Conservation (phyloP, 2,888 invertebrate species). For the Diplazon laetatorius region DNA sequence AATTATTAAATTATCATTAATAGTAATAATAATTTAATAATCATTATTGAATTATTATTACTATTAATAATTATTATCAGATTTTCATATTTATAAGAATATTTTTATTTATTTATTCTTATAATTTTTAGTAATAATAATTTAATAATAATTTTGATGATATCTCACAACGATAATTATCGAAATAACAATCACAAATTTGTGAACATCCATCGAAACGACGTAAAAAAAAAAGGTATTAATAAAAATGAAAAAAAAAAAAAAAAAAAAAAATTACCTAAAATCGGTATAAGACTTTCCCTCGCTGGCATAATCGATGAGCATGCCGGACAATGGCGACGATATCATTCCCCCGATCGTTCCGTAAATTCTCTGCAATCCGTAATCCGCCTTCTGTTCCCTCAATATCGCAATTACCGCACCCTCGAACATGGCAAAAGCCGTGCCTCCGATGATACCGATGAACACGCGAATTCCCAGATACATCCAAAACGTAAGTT, state of each 20-base stretch:
- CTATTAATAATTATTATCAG: background rate
- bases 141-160: too few relatives aligned
- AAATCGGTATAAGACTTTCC: conserved; percentile 89
- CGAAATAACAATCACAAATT: too few relatives aligned
- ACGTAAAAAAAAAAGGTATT: too few relatives aligned
- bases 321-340: conserved; percentile 89
- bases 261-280: conserved; percentile 83
- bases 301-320: conserved; percentile 89
- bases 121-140: too few relatives aligned
- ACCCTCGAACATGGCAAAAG: conserved; percentile 92
- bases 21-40: background rate
- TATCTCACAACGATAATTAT: too few relatives aligned
- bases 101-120: background rate
- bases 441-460: conserved; percentile 89
- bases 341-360: conserved; percentile 91
- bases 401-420: conserved; percentile 90
- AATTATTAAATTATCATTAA: conserved; percentile 42
- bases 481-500: conserved; percentile 89
- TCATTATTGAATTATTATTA: background rate
- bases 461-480: conserved; percentile 85
- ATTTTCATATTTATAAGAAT: background rate
- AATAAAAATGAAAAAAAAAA: background rate
- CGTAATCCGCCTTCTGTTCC: conserved; percentile 90
- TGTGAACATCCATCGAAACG: too few relatives aligned
- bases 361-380: conserved; percentile 89